Conservation (phyloP, 2,888 invertebrate genomes). For the Imbricaverruca yamaguchii region DNA sequence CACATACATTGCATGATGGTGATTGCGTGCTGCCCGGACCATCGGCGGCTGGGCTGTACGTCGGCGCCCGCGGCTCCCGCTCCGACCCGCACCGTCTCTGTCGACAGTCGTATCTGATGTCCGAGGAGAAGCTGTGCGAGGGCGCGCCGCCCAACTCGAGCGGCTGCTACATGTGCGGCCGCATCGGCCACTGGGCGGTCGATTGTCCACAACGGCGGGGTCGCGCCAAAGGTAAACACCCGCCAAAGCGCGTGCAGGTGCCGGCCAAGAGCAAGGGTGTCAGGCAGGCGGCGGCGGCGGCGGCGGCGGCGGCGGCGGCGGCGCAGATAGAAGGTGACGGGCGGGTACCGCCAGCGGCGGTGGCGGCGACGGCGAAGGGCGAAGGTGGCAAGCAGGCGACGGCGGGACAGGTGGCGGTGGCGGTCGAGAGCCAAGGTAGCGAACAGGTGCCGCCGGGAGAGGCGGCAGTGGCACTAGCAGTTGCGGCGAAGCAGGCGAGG, state of each 20-base stretch:
- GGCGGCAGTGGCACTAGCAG: too few species aligned
- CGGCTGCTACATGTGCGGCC: slow-evolving; percentile 48
- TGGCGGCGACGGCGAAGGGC: background rate
- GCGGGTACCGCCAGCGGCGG: background rate
- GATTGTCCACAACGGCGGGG: slow-evolving; percentile 41
- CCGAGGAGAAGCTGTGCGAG: slow-evolving; percentile 40
- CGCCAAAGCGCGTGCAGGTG: background rate
- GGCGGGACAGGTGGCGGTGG: background rate
- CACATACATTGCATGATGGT: too few species aligned
- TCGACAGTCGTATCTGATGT: slow-evolving; percentile 43
- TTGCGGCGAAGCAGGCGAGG: too few species aligned
- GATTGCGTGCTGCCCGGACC: too few species aligned
- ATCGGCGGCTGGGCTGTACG: too few species aligned
- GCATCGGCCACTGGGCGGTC: slow-evolving; percentile 49
- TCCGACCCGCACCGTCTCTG: background rate
- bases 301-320: background rate
- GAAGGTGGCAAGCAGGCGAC: too few species aligned
- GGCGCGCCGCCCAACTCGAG: slow-evolving; percentile 48
- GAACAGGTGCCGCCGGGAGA: too few species aligned
- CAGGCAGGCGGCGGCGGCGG: background rate
- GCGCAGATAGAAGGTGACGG: background rate
- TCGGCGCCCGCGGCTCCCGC: too few species aligned
- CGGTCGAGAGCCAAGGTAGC: background rate
- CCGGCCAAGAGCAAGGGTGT: background rate
- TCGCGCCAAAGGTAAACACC: slow-evolving; percentile 1